Conservation (phyloP, 2,888 invertebrate genomes). For the Sycophila texana region DNA sequence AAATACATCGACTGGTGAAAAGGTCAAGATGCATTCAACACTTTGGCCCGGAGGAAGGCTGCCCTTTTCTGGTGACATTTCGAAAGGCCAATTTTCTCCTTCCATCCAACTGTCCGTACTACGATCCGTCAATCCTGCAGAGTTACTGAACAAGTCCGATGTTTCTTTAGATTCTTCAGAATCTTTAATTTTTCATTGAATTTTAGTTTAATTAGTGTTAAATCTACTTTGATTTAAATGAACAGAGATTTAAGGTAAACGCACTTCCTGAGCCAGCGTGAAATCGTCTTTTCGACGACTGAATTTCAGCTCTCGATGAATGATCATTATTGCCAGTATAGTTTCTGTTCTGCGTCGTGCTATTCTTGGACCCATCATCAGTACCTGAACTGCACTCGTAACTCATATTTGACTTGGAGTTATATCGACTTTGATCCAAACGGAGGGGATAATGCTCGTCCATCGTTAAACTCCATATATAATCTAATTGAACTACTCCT, state of each 20-base stretch:
- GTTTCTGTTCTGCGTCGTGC: no score
- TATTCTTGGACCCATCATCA: no score
- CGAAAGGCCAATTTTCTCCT: slow-evolving; percentile 76
- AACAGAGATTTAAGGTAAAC: not conserved
- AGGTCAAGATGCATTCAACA: slow-evolving; percentile 76
- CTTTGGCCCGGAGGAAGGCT: slow-evolving; percentile 76
- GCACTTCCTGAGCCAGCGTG: not conserved
- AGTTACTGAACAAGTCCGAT: slow-evolving; percentile 65
- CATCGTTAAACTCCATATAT: slow-evolving; percentile 65
- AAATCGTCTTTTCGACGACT: no score
- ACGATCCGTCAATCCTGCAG: slow-evolving; percentile 62
- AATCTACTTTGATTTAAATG: not conserved
- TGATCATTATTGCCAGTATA: no score
- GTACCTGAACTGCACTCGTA: not conserved
- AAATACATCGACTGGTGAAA: slow-evolving; percentile 79
- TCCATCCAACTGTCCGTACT: slow-evolving; percentile 66
- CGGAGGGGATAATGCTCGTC: slow-evolving; percentile 65
- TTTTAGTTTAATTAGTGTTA: not conserved
- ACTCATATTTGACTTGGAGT: not conserved
- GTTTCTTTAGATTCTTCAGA: not conserved
- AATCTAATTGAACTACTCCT: slow-evolving; percentile 62
- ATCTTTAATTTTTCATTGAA: not conserved
- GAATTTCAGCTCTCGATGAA: no score
- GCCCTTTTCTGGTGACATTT: slow-evolving; percentile 76
- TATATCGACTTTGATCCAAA: slow-evolving; percentile 31